Evolutionary conservation across 2,797 vertebrate genomes (phyloP), one percentile per base, ranked within the genome.

Genomic region (Diplodus sargus): DNA sequence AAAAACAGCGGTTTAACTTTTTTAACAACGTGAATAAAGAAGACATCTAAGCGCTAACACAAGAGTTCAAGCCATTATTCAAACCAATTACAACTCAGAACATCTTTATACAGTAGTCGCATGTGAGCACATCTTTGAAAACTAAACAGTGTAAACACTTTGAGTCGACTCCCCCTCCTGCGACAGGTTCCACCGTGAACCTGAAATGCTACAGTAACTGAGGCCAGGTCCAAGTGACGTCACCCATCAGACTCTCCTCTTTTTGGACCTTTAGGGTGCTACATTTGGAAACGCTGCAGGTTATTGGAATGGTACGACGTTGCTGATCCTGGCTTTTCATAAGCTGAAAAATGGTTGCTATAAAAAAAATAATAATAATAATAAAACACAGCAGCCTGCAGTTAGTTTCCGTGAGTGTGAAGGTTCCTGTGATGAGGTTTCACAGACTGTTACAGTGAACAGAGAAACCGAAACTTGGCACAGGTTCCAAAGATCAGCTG

Each of bases 101-200:
- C 83, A 70, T 93, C 91, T 95, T 85, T 95, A 87, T 90, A 87
- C 90, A 92, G 90, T 91, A 96, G 88, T 95, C 90, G 92, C 93
- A 95, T 89, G 85, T 93, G 91, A 94, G 93, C 94, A 95, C 93
- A 91, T 88, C 70, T 85, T 72, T 58, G 58, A 84, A 87, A 87
- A 81, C 42, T 70, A 75, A 86, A 79, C 70, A 82, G 79, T 90
- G 91, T 92, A 89, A 89, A 92, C 91, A 89, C 74, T 87, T 66
- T 60, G 69, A 78, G 65, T 66, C n/a, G 23, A 62, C 69, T 60
- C 72, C 57, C 34, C 56, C 67, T 1, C 28, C 28, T n/a, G 66
- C 25, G 52, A 63, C 81, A 81, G 77, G 74, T 75, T 86, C 73
- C 6, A 62, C 59, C 30, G 76, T 68, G 77, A 85, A 82, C 79